These are phyloP conservation scores for Monoplex corrugatus DNA, from an alignment of 2,888 invertebrate genomes.

Conservation along the genomic window DNA sequence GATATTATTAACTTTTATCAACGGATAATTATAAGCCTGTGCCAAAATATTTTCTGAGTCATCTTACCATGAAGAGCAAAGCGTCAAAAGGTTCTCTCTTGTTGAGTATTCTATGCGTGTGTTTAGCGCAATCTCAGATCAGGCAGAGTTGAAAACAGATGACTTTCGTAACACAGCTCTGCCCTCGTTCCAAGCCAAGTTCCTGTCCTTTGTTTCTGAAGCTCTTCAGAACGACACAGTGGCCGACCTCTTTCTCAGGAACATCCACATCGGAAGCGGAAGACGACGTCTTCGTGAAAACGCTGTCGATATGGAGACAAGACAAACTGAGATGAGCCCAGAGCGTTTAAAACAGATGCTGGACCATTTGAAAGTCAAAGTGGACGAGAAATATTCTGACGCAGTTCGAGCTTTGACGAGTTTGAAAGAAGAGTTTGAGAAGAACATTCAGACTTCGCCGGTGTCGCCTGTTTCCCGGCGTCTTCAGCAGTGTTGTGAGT, in stretches of 20 bases:
- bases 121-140: neutral
- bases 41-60: too few species aligned
- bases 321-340: neutral
- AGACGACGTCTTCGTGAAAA: neutral
- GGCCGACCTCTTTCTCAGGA: neutral
- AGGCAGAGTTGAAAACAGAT: neutral
- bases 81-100: neutral
- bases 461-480: neutral
- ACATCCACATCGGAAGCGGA: constrained; percentile 24
- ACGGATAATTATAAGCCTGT: too few species aligned
- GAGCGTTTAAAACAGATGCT: neutral
- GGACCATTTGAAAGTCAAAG: neutral
- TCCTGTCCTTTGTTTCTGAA: neutral
- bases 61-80: neutral
- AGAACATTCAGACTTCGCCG: neutral
- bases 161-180: neutral
- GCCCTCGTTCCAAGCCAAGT: constrained; percentile 10
- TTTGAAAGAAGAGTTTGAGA: constrained; percentile 31
- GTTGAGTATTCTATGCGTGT: neutral
- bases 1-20: too few species aligned
- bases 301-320: neutral
- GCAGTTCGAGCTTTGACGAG: neutral
- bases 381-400: constrained; percentile 22
- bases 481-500: constrained; percentile 3
- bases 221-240: constrained; percentile 24